phyloP scores from a whole-genome alignment of 1,140 invertebrate genomes.

The Drosophila willistoni region DNA sequence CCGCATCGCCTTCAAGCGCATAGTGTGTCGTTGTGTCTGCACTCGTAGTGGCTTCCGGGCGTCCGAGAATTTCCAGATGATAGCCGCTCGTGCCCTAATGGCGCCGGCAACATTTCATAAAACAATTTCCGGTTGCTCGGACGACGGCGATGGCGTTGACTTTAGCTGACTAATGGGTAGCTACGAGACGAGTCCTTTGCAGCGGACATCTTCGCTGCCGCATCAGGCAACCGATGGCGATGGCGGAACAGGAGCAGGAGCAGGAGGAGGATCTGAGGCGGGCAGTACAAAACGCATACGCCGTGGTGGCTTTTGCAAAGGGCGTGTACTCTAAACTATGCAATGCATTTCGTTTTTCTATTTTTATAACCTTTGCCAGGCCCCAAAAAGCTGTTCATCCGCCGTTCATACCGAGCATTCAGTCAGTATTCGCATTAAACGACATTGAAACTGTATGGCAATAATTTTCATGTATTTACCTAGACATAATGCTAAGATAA shows the following conservation, averaged over 20 bases:
- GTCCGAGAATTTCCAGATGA: constrained; percentile 82
- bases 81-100: constrained; percentile 76
- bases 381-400: constrained; percentile 4
- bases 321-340: constrained; percentile 60
- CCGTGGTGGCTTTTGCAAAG: constrained; percentile 78
- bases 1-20: constrained; percentile 91
- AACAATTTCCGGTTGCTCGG: constrained; percentile 80
- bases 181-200: constrained; percentile 63
- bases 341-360: constrained; percentile 68
- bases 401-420: constrained; percentile 26
- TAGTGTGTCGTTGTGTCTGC: constrained; percentile 87
- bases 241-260: constrained; percentile 2
- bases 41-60: constrained; percentile 80
- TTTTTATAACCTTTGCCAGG: constrained; percentile 62
- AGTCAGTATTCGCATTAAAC: constrained; percentile 77
- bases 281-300: constrained; percentile 52
- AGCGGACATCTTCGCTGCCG: constrained; percentile 66
- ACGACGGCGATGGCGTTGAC: constrained; percentile 75
- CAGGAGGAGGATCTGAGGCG: constrained; percentile 8
- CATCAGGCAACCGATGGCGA: constrained; percentile 40
- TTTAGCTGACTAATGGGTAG: constrained; percentile 81
- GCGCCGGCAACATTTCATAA: constrained; percentile 81
- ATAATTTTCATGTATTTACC: constrained; percentile 80
- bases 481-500: constrained; percentile 60
- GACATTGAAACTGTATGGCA: constrained; percentile 80